phyloP scores from a whole-genome alignment of 2,888 invertebrate species.

The Zygothrica quintamaculata region DNA sequence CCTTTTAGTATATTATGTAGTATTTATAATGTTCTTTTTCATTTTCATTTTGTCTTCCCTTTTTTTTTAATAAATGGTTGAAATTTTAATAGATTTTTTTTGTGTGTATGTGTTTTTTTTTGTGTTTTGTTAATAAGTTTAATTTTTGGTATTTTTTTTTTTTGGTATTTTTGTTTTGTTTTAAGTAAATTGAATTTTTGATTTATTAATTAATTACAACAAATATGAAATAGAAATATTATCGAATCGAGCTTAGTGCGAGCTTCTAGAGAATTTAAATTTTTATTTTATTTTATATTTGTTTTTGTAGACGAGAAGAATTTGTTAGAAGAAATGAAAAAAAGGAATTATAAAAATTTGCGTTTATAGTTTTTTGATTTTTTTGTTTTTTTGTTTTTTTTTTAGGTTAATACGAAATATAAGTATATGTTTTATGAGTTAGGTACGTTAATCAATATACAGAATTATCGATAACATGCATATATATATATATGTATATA shows the following conservation, averaged over 20 bases:
- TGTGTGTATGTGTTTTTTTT: no score
- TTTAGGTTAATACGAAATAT: no score
- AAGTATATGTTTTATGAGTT: not conserved
- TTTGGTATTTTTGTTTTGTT: conserved; percentile 15
- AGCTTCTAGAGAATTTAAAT: conserved; percentile 58
- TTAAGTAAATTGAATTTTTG: conserved; percentile 56
- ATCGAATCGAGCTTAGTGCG: conserved; percentile 70
- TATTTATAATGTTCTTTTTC: conserved; percentile 31
- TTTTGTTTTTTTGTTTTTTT: no score
- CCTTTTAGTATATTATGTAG: conserved; percentile 36
- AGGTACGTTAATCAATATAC: conserved; percentile 19
- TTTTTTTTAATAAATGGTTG: conserved; percentile 50
- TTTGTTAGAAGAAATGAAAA: no score
- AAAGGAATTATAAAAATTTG: no score
- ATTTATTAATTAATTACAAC: no score
- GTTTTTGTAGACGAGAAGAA: no score
- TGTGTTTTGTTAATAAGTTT: conserved; percentile 14
- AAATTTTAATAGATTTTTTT: conserved; percentile 58
- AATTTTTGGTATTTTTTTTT: conserved; percentile 16
- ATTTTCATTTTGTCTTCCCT: conserved; percentile 22
- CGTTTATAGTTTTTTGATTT: no score
- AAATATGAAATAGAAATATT: conserved; percentile 56
- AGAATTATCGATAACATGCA: conserved; percentile 12
- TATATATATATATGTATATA: conserved; percentile 16
- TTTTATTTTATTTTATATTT: no score